Percentiles rank a stretch among this genome's conserved stretches.
Conservation (phyloP, 2,888 invertebrate species). For the Maniola hyperantus region DNA sequence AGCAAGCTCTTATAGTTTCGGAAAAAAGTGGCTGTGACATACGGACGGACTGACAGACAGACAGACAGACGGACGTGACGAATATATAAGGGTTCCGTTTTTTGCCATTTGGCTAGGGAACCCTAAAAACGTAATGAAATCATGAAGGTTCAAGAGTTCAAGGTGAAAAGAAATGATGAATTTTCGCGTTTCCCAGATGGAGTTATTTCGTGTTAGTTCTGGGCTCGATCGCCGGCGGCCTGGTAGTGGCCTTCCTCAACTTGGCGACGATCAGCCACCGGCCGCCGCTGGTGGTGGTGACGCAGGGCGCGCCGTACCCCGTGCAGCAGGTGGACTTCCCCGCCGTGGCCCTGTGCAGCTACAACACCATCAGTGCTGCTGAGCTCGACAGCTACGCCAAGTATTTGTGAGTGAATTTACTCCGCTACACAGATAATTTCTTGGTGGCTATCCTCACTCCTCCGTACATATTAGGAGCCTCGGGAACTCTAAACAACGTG, state of each 20-base stretch:
- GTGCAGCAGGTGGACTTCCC: constrained; percentile 80
- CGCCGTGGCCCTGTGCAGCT: constrained; percentile 82
- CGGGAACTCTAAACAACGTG: too few relatives aligned
- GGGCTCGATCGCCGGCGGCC: constrained; percentile 28
- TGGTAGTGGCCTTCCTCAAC: constrained; percentile 24
- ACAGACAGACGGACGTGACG: too few relatives aligned
- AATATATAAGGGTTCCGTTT: not conserved
- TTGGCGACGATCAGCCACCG: constrained; percentile 11
- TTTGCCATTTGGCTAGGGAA: too few relatives aligned
- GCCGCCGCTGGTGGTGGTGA: constrained; percentile 50
- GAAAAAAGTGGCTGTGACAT: too few relatives aligned
- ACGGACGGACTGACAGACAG: too few relatives aligned
- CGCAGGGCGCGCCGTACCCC: constrained; percentile 59
- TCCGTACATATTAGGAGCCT: too few relatives aligned
- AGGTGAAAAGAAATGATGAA: not conserved
- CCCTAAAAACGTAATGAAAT: too few relatives aligned
- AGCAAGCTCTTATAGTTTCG: too few relatives aligned
- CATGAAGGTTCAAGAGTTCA: too few relatives aligned
- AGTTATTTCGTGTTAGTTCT: constrained; percentile 31
- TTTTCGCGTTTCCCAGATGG: constrained; percentile 21
- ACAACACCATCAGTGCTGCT: constrained; percentile 72
- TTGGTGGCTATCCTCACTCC: too few relatives aligned
- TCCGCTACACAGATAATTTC: too few relatives aligned
- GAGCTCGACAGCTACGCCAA: constrained; percentile 54
- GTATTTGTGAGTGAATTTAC: constrained; percentile 66